Conservation (phyloP, 2,888 invertebrate genomes). For the Heteropelma amictum region DNA sequence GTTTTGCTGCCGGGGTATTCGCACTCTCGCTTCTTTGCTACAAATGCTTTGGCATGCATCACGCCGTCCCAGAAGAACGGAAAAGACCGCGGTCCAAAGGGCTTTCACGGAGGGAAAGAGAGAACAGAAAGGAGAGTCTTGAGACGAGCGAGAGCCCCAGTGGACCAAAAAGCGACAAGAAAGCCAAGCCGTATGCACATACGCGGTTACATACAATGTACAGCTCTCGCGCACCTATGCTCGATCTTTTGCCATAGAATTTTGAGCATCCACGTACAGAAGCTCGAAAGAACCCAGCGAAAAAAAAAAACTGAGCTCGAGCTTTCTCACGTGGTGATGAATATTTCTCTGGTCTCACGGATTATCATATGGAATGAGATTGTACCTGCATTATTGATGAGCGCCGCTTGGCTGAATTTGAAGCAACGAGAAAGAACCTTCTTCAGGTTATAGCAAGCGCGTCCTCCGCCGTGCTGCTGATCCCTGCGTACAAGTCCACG, state of each 20-base stretch:
- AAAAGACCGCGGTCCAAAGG: conserved; percentile 56
- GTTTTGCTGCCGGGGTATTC: conserved; percentile 24
- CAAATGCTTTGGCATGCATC: conserved; percentile 71
- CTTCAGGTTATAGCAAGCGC: conserved; percentile 53
- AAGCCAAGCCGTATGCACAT: conserved; percentile 36
- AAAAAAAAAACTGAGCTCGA: conserved; percentile 52
- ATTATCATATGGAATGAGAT: conserved; percentile 76
- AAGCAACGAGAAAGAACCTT: conserved; percentile 59
- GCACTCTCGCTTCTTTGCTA: conserved; percentile 39
- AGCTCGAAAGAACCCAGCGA: conserved; percentile 45
- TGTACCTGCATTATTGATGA: conserved; percentile 73
- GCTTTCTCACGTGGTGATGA: conserved; percentile 68
- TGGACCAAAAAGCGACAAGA: conserved; percentile 56
- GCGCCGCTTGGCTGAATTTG: conserved; percentile 51
- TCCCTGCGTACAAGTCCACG: conserved; percentile 50
- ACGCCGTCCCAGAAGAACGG: conserved; percentile 58
- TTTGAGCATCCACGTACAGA: conserved; percentile 46
- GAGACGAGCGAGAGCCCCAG: conserved; percentile 56
- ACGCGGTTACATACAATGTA: conserved; percentile 24
- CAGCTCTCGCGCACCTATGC: conserved; percentile 1
- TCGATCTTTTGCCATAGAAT: conserved; percentile 42
- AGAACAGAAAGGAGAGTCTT: conserved; percentile 52
- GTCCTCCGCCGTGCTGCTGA: conserved; percentile 24
- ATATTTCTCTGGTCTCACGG: conserved; percentile 72
- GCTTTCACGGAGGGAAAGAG: conserved; percentile 39